Percentiles rank a stretch among this genome's conserved stretches.
phyloP scores from a whole-genome alignment of 2,113 vertebrate genomes.

The Rousettus leschenaultii region DNA sequence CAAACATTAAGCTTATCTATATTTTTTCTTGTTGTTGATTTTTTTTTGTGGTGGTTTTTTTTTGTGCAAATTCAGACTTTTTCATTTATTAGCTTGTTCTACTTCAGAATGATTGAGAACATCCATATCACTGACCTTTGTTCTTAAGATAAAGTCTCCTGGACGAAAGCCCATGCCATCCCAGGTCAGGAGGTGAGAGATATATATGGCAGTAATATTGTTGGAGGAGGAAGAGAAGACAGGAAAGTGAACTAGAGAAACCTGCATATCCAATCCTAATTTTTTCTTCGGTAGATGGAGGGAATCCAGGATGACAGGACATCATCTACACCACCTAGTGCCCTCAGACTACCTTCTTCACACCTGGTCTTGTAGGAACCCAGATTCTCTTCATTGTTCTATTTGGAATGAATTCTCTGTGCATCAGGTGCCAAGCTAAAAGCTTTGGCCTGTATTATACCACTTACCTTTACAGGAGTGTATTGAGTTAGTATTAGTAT shows the following conservation, averaged over 20 bases:
- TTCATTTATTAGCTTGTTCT: not conserved
- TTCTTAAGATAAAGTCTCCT: not conserved
- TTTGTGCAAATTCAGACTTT: not conserved
- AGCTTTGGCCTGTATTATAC: not conserved
- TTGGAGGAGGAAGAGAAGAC: not conserved
- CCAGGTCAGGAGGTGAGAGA: not conserved
- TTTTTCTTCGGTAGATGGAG: not conserved
- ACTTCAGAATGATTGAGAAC: not conserved
- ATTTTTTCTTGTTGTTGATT: not conserved
- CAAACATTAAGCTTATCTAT: not conserved
- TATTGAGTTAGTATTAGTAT: not conserved
- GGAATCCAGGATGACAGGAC: not conserved
- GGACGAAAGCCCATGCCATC: not conserved
- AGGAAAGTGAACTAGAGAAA: not conserved
- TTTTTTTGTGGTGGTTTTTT: not conserved
- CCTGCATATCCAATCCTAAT: not conserved
- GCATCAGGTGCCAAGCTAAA: not conserved
- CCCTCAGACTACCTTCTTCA: not conserved
- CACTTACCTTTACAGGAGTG: not conserved
- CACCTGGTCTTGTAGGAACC: not conserved
- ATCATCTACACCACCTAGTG: not conserved
- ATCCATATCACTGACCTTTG: not conserved
- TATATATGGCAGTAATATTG: too few relatives aligned
- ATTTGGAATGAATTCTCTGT: not conserved
- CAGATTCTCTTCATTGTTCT: not conserved